Evolutionary conservation across 2,113 vertebrate species (phyloP), one percentile per base, ranked within the genome.

Genomic region (Entomyzon cyanotis): DNA sequence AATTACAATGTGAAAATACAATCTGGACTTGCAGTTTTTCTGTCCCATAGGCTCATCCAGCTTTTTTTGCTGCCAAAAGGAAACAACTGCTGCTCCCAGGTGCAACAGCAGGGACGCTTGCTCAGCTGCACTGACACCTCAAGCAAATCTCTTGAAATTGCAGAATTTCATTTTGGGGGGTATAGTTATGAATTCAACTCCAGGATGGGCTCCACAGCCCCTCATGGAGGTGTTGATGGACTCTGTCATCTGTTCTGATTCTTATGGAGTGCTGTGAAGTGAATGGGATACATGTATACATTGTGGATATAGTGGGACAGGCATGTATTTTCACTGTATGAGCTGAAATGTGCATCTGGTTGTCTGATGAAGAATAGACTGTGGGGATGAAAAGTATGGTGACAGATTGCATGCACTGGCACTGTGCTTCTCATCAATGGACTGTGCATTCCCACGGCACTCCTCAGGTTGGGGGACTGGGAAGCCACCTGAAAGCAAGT

Each of bases 21-120:
- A 30, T 87, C 69, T 75, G 80, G 75, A 73, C 41, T 92, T 90
- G 93, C 84, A 93, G 59, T 89, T 97, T 94, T 95, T 74, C 60
- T 41, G 67, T 70, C 67, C 82, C 50, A 47, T 53, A 55, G 50
- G 70, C 81, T 94, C 74, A 76, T 76, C 69, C 82, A 87, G 73
- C 30, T 62, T 91, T 91, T 90, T 84, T 87, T 68, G 28, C 95
- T 95, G 76, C 84, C 84, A 69, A 17, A 92, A 68, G 53, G n/a
- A 95, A 87, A 68, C 70, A 86, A 83, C 59, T 67, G 53, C 53
- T 81, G 44, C 53, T 91, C 59, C 47, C 64, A 75, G 87, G 74
- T 93, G 87, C 69, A 62, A 25, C 23, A 63, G 11, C 5, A 8
- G 74, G 42, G 70, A 80, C 1, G 1, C 75, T 83, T 79, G 80